Base-by-base conservation (phyloP, 2,888 invertebrate genomes). In the Tipula confusa region DNA sequence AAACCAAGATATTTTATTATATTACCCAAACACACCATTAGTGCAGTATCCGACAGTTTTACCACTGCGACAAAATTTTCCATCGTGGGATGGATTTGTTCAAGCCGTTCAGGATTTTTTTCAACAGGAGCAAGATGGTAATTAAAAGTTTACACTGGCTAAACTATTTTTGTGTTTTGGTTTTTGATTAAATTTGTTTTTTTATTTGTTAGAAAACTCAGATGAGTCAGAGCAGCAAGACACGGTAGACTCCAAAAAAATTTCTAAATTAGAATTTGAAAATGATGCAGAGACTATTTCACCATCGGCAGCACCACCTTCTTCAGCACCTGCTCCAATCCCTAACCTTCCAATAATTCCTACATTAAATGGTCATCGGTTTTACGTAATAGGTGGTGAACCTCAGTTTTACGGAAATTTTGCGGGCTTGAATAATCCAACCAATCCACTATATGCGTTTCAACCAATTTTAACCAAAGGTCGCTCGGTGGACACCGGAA, bases 381-480 rank as follows among this genome's bases (percentile, higher is more conserved):
- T 92, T 85, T 93, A 92, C 87, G 91, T 92, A 31, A 89, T 93
- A 0, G 92, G 92, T 85, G 92, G 89, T 86, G 91, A 89, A 84
- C 90, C 90, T 0, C 89, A 91, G 48, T 91, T 89, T 86, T 88
- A 86, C 82, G 88, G 87, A 29, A 87, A 86, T 48, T 85, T 86
- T 79, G 86, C 86, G 81, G 83, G 86, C 11, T 84, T 87, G 24
- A 86, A 85, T 18, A 84, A 85, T 28, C 85, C 86, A 0, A 28
- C 85, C 9, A 85, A 85, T 84, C 86, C 86, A 28, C 18, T 87
- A 15, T 86, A 86, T 48, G 85, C 86, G 31, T 80, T 86, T 31
- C 86, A 86, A 83, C 82, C 86, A 4, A 85, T 86, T 81, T 31
- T 80, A 29, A 80, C 80, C 82, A 86, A 86, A 79, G 85, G 85